Evolutionary conservation across 2,888 invertebrate species (phyloP).

Genomic region (Drosophila sordidapex): DNA sequence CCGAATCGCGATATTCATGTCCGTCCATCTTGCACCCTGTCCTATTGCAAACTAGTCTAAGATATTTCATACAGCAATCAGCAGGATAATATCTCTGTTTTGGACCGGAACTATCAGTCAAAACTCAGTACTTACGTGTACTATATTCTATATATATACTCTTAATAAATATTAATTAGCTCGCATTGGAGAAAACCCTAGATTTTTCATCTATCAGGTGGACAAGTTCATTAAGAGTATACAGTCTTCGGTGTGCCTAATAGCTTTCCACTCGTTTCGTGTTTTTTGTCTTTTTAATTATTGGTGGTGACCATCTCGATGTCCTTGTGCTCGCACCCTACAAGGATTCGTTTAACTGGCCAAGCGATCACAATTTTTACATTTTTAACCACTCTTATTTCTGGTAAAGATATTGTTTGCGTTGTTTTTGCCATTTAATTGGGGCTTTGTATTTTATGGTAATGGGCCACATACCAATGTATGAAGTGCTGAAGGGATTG

Average conservation of each 20-base stretch:
- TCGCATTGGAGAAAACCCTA: background rate
- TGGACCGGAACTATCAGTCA: background rate
- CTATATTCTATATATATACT: background rate
- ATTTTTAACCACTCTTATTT: background rate
- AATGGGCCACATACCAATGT: slow-evolving; percentile 2
- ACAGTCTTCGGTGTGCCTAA: background rate
- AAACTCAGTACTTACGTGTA: too few relatives aligned
- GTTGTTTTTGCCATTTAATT: slow-evolving; percentile 3
- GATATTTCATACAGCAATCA: background rate
- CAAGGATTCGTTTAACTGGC: background rate
- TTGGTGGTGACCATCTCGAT: background rate
- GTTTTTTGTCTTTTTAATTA: background rate
- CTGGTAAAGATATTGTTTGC: background rate
- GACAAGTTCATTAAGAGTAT: background rate
- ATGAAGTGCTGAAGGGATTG: slow-evolving; percentile 22
- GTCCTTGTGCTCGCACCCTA: background rate
- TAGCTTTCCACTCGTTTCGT: background rate
- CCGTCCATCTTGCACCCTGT: background rate
- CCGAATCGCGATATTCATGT: background rate
- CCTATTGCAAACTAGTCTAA: background rate
- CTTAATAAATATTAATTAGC: background rate
- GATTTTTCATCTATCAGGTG: background rate
- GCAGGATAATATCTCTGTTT: background rate
- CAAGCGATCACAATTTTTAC: background rate
- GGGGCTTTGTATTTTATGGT: slow-evolving; percentile 29